Conservation (phyloP, 2,888 invertebrate species). For the Drosophila siamana region DNA sequence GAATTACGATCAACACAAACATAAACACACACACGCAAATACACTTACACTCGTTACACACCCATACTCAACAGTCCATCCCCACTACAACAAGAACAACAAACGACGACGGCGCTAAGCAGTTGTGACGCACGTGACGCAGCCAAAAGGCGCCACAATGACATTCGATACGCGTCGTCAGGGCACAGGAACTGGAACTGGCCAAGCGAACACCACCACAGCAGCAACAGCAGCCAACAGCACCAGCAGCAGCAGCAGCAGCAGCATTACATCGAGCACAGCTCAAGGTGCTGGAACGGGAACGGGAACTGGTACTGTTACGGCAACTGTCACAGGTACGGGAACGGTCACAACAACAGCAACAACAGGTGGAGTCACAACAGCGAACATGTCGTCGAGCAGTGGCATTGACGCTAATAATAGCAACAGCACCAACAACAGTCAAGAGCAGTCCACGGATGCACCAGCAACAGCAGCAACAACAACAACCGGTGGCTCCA, state of each 20-base stretch:
- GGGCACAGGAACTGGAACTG: slow-evolving; percentile 65
- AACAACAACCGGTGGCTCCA: slow-evolving; percentile 51
- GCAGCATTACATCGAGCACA: slow-evolving; percentile 66
- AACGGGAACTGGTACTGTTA: slow-evolving; percentile 45
- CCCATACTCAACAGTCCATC: background rate
- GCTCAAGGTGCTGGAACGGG: slow-evolving; percentile 47
- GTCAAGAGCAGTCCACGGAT: slow-evolving; percentile 38
- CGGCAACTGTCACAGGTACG: slow-evolving; percentile 46
- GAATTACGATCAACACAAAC: slow-evolving; percentile 45
- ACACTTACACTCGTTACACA: background rate
- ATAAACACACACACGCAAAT: slow-evolving; percentile 21
- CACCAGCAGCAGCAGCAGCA: slow-evolving; percentile 53
- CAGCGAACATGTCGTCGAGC: slow-evolving; percentile 61
- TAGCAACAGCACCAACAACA: slow-evolving; percentile 41
- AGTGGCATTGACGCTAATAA: slow-evolving; percentile 52
- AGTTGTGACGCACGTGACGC: slow-evolving; percentile 41
- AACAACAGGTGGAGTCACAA: slow-evolving; percentile 39
- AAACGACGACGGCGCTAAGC: slow-evolving; percentile 52
- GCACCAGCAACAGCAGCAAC: slow-evolving; percentile 39
- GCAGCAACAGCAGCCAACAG: slow-evolving; percentile 51
- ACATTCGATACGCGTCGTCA: slow-evolving; percentile 85
- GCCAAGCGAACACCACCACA: slow-evolving; percentile 58
- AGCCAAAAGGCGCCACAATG: slow-evolving; percentile 73
- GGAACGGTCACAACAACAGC: slow-evolving; percentile 38
- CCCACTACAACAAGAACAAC: slow-evolving; percentile 15